These are phyloP conservation scores for Phalera bucephala DNA, from an alignment of 2,888 invertebrate species.

Conservation along the genomic window DNA sequence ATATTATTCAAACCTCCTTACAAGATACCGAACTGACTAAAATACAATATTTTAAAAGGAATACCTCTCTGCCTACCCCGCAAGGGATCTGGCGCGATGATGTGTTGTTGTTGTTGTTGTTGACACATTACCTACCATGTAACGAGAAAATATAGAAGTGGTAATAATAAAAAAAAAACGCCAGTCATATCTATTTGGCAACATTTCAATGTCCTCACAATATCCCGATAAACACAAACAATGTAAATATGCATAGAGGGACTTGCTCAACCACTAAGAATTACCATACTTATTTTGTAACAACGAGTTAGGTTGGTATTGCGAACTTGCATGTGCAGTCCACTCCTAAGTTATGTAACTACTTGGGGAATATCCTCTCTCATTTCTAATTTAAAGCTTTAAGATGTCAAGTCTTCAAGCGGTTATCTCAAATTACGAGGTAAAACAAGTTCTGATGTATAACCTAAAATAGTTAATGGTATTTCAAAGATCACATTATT, in stretches of 20 bases:
- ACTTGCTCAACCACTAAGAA: slow-evolving; percentile 24
- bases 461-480: neutral
- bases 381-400: neutral
- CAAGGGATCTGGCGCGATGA: too few species aligned
- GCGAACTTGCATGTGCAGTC: slow-evolving; percentile 25
- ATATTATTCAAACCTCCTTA: too few species aligned
- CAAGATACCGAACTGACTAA: too few species aligned
- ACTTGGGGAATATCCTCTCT: slow-evolving; percentile 4
- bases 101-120: too few species aligned
- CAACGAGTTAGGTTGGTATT: slow-evolving; percentile 29
- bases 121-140: too few species aligned
- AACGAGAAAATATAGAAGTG: too few species aligned
- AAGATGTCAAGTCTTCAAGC: neutral
- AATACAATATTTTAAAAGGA: too few species aligned
- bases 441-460: neutral
- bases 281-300: slow-evolving; percentile 32
- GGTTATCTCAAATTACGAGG: neutral
- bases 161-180: too few species aligned
- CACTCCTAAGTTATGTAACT: slow-evolving; percentile 25
- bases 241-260: slow-evolving; percentile 8
- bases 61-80: too few species aligned
- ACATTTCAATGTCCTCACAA: neutral
- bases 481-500: neutral
- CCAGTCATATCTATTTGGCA: neutral
- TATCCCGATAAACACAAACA: slow-evolving; percentile 2